Evolutionary conservation across 2,113 vertebrate species (phyloP).

Genomic region (Scomber japonicus): DNA sequence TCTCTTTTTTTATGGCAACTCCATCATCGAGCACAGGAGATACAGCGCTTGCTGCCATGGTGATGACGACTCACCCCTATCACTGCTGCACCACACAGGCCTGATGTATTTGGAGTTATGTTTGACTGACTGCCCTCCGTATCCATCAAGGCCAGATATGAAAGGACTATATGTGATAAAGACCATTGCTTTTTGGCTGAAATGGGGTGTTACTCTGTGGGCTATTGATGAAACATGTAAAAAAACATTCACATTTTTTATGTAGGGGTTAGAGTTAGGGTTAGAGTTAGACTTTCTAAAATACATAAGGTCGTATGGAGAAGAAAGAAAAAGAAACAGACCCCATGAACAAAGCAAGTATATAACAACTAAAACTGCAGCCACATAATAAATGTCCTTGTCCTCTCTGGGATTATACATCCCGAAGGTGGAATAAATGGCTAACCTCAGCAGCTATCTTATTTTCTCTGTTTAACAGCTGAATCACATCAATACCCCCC

Average conservation of each 20-base stretch:
- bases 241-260: slow-evolving; percentile 46
- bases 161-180: slow-evolving; percentile 58
- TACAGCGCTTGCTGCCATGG: slow-evolving; percentile 63
- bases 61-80: slow-evolving; percentile 73
- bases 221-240: slow-evolving; percentile 50
- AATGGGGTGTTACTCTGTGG: slow-evolving; percentile 44
- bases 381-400: slow-evolving; percentile 7
- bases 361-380: neutral
- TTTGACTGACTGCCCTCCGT: slow-evolving; percentile 59
- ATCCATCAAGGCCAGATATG: slow-evolving; percentile 71
- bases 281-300: neutral
- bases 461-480: slow-evolving; percentile 53
- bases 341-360: slow-evolving; percentile 14
- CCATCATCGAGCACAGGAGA: slow-evolving; percentile 77
- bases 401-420: slow-evolving; percentile 4
- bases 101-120: slow-evolving; percentile 62
- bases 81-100: slow-evolving; percentile 39
- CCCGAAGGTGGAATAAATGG: slow-evolving; percentile 33
- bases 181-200: slow-evolving; percentile 41
- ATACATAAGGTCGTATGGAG: neutral
- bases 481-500: slow-evolving; percentile 51
- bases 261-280: neutral
- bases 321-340: slow-evolving; percentile 32
- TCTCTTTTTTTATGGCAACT: slow-evolving; percentile 77
- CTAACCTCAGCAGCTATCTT: slow-evolving; percentile 44